Base-by-base conservation (phyloP, 2,888 invertebrate genomes). In the Pammene fasciana region DNA sequence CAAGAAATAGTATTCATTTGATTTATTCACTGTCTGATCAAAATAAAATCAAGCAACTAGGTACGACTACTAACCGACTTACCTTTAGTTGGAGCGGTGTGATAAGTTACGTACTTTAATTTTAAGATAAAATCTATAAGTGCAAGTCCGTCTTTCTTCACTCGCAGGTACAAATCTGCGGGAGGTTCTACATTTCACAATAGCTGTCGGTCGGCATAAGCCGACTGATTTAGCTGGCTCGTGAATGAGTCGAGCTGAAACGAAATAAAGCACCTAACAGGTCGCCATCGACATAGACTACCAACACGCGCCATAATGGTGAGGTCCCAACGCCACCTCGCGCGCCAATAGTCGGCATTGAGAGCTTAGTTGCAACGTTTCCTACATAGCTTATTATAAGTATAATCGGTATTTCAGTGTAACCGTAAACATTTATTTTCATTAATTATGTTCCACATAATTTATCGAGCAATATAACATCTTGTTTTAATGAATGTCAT, bases 221-320 rank as follows among this genome's bases (percentile, higher is more conserved):
- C 78, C 79, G 78, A 80, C 83, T 84, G 86, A 87, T 86, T 83
- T 86, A 82, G 79, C 81, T 76, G 76, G 72, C 79, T 80, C 82
- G 82, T 84, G 87, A 86, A 86, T 85, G 83, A 86, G 78, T 82
- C 81, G 80, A 81, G 81, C 81, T 84, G 79, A 83, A 83, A 80
- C 83, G 82, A 85, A 62, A 85, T 82, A 82, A 83, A 80, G 80
- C 82, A 78, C 79, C 78, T 74, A 77, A 79, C 79, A 76, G 75
- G 79, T 81, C 79, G 79, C 82, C 79, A 75, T 78, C 70, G 76
- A 72, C 86, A 85, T 77, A 86, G 85, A 87, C 72, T 83, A 85
- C 75, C 72, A 75, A 34, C 34, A 36, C 46, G 4, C 50, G 18
- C n/a, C 16, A 18, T 50, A 46, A 46, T n/a, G 38, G n/a, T 55